These are phyloP conservation scores for Piaya cayana DNA, from an alignment of 2,113 vertebrate genomes.

Conservation along the genomic window DNA sequence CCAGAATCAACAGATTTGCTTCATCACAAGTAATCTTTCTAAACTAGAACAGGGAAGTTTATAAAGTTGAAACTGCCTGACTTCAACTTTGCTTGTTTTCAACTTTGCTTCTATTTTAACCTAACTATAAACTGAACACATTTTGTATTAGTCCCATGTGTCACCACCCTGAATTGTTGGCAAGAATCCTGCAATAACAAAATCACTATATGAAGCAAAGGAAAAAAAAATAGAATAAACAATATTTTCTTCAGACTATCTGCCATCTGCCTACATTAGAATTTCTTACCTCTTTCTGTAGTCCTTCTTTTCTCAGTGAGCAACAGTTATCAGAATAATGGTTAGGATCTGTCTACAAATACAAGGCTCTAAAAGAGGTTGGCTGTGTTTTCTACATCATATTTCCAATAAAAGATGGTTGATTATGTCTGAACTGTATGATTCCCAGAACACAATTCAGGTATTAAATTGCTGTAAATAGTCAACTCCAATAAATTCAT, in stretches of 20 bases:
- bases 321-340: not conserved
- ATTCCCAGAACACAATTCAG: not conserved
- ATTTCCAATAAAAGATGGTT: not conserved
- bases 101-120: conserved; percentile 70
- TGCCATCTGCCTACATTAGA: conserved; percentile 35
- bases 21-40: conserved; percentile 54
- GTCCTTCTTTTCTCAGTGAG: not conserved
- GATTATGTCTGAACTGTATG: not conserved
- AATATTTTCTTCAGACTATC: conserved; percentile 32
- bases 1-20: conserved; percentile 69
- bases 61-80: conserved; percentile 61
- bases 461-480: not conserved
- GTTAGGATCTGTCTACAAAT: not conserved
- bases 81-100: conserved; percentile 68
- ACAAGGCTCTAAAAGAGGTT: not conserved
- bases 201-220: conserved; percentile 32
- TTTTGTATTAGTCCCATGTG: conserved; percentile 55
- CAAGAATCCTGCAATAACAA: not conserved
- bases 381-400: fast-evolving
- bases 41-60: conserved; percentile 53
- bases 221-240: not conserved
- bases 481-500: not conserved
- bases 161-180: conserved; percentile 40
- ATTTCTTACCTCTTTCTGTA: not conserved
- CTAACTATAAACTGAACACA: conserved; percentile 43